These are phyloP conservation scores for Dysdera silvatica DNA, from an alignment of 1,140 invertebrate genomes.

Conservation along the genomic window DNA sequence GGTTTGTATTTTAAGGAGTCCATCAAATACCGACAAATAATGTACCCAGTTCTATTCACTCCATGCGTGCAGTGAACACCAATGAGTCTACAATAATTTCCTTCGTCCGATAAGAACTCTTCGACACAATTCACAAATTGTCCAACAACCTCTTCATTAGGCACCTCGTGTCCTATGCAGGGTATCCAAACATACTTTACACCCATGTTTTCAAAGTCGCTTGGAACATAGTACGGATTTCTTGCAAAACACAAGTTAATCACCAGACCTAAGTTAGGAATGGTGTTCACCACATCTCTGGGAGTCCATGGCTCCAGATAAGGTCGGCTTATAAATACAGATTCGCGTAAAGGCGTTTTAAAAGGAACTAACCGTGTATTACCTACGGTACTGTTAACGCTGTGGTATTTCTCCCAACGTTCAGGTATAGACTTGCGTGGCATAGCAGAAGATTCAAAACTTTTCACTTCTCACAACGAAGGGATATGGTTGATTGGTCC, in stretches of 20 bases:
- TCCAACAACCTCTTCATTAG: not conserved
- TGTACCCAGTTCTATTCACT: constrained; percentile 78
- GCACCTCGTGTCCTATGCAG: not conserved
- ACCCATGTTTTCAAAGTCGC: no score
- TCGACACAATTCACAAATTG: not conserved
- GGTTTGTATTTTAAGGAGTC: constrained; percentile 54
- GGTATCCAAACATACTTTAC: not conserved
- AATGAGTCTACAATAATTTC: constrained; percentile 49
- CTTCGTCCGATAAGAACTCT: not conserved
- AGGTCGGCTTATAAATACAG: no score
- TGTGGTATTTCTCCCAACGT: constrained; percentile 20
- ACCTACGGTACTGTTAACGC: constrained; percentile 4
- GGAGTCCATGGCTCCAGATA: no score
- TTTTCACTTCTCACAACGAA: no score
- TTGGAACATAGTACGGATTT: no score
- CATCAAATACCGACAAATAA: constrained; percentile 65
- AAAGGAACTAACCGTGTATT: constrained; percentile 20
- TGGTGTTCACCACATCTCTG: no score
- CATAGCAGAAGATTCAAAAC: no score
- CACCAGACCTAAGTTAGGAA: no score
- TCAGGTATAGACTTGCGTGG: no score
- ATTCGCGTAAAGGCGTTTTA: constrained; percentile 25
- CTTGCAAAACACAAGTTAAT: no score
- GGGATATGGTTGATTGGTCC: no score
- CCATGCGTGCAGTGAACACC: constrained; percentile 88